Conservation (phyloP, 1,140 invertebrate genomes). For the Leptopilina clavipes region DNA sequence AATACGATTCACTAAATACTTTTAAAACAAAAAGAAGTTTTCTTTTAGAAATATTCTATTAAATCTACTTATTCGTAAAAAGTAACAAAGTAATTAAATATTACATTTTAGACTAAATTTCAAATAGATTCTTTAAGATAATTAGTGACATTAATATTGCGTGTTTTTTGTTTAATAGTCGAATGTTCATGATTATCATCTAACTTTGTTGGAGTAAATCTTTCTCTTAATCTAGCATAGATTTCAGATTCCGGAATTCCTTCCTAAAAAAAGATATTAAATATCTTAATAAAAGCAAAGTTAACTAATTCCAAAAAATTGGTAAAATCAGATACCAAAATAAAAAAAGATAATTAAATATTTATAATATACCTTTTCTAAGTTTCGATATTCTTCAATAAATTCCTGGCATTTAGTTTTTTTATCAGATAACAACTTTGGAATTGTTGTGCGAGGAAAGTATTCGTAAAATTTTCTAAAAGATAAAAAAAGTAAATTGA, state of each 20-base stretch:
- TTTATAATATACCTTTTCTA: conserved; percentile 68
- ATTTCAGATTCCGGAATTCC: conserved; percentile 29
- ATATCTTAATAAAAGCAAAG: neutral
- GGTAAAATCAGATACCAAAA: neutral
- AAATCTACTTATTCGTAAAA: too few relatives aligned
- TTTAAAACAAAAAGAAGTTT: too few relatives aligned
- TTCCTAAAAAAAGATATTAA: conserved; percentile 42
- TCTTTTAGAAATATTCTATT: too few relatives aligned
- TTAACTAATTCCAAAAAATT: too few relatives aligned
- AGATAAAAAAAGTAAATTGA: conserved; percentile 49
- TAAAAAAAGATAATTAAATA: conserved; percentile 7
- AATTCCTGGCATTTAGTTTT: conserved; percentile 78
- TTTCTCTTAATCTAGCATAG: conserved; percentile 45
- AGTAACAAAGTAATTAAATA: too few relatives aligned
- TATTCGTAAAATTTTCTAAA: conserved; percentile 80
- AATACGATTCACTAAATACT: too few relatives aligned
- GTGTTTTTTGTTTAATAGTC: too few relatives aligned
- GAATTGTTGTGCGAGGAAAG: conserved; percentile 72
- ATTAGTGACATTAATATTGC: too few relatives aligned
- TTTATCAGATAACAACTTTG: conserved; percentile 73
- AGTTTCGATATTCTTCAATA: conserved; percentile 76
- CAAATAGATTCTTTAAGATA: too few relatives aligned
- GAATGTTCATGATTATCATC: neutral
- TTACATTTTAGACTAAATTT: too few relatives aligned
- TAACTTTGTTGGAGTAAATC: conserved; percentile 31